A percentile compares a stretch with the other conserved stretches of the same genome.
phyloP scores from a whole-genome alignment of 2,797 vertebrate genomes.

The Melanotaenia nigrans region DNA sequence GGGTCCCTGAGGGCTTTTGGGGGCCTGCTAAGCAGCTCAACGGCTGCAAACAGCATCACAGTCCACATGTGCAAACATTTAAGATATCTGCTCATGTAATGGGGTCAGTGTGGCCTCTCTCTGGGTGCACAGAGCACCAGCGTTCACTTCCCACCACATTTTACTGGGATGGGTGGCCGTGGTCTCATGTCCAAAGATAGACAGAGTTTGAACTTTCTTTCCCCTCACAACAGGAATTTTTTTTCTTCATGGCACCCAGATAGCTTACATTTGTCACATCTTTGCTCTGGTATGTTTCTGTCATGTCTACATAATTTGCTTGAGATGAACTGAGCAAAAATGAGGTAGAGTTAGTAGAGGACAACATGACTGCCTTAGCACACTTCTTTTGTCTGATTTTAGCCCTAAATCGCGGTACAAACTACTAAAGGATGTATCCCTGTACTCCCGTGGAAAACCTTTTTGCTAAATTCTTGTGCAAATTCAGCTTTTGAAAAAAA shows the following conservation, averaged over 20 bases:
- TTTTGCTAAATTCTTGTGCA: not conserved
- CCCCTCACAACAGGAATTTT: not conserved
- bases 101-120: constrained; percentile 75
- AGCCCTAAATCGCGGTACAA: constrained; percentile 48
- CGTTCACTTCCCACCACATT: constrained; percentile 60
- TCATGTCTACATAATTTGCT: not conserved
- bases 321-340: not conserved
- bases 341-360: constrained; percentile 4
- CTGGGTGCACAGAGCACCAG: constrained; percentile 57
- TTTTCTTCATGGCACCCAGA: not conserved
- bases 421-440: constrained; percentile 13
- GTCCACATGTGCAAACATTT: constrained; percentile 85
- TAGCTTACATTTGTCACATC: constrained; percentile 2
- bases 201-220: constrained; percentile 3
- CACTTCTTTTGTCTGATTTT: constrained; percentile 19
- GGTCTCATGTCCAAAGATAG: constrained; percentile 49
- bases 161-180: constrained; percentile 57
- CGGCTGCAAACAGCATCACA: constrained; percentile 77
- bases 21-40: constrained; percentile 76
- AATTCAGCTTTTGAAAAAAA: not conserved
- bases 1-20: constrained; percentile 73
- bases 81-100: constrained; percentile 79
- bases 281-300: not conserved
- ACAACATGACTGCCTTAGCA: constrained; percentile 30
- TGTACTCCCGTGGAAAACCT: constrained; percentile 60